Base-by-base conservation (phyloP, 2,113 vertebrate genomes). In the Daboia siamensis region DNA sequence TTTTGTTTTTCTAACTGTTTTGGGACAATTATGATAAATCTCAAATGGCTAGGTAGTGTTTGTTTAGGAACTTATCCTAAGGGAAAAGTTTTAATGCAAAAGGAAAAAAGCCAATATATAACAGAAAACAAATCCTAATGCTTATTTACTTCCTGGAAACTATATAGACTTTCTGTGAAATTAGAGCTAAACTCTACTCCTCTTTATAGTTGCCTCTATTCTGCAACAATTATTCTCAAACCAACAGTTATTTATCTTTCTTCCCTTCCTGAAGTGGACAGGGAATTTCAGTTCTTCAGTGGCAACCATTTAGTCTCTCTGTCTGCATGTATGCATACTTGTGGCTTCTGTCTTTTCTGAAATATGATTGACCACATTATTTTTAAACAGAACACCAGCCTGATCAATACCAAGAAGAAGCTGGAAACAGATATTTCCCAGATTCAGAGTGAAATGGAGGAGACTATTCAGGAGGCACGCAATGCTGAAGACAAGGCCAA, bases 401-500 rank as follows among this genome's bases (percentile, higher is more conserved):
- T 97, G 29, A 97, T 97, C 91, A 97, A 97, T 64, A 97, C 97
- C 84, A 97, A 97, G 92, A 97, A 97, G 96, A 97, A 97, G 85
- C 93, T 97, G 61, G 97, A 97, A 94, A 95, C 94, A 26, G 98
- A 98, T 90, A 97, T 98, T 84, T 39, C 95, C 26, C 97, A 97
- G 20, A 96, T 97, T 90, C 97, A 97, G 88, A 94, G 95, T 90
- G 97, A 97, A 91, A 56, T 94, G 91, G 94, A 94, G 8, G 96
- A 97, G 26, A 95, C 96, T 0, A 29, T 97, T 91, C 97, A 97
- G 91, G 97, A 97, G 93, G 96, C 97, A n/a, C 96, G 95, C 64
- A 98, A 97, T 0, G 97, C 97, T 89, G 97, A 98, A 87, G 97
- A 98, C 59, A 97, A 98, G 90, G 97, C 97, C 93, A 97, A 97